Conservation (phyloP, 2,797 vertebrate genomes). For the Centropyge bicolor region DNA sequence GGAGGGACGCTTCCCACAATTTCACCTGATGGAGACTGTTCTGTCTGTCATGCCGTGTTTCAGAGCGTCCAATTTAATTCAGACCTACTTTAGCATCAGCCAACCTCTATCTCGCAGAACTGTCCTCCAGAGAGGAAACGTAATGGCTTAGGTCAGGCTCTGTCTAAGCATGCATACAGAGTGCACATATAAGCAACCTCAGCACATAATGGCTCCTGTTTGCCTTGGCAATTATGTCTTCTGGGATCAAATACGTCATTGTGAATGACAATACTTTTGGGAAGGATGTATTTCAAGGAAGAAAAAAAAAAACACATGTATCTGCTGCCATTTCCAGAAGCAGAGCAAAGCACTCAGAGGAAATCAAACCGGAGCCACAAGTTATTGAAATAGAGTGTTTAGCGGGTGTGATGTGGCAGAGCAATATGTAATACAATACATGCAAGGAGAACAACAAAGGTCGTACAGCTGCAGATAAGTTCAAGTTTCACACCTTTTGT, state of each 20-base stretch:
- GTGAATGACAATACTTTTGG: conserved; percentile 44
- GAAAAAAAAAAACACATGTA: conserved; percentile 7
- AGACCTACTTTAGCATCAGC: conserved; percentile 62
- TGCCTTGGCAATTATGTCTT: conserved; percentile 56
- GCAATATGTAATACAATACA: conserved; percentile 8
- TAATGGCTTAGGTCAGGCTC: conserved; percentile 69
- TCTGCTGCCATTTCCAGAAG: conserved; percentile 19
- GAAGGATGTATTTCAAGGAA: conserved; percentile 1
- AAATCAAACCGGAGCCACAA: conserved; percentile 43
- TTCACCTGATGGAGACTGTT: conserved; percentile 52
- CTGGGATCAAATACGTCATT: conserved; percentile 49
- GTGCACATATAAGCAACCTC: conserved; percentile 62
- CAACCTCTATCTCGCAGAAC: conserved; percentile 60
- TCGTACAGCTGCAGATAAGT: conserved; percentile 3
- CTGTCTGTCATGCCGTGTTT: conserved; percentile 60
- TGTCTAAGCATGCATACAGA: conserved; percentile 53
- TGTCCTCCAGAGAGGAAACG: conserved; percentile 67
- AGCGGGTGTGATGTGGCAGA: conserved; percentile 18
- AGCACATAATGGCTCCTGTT: conserved; percentile 65
- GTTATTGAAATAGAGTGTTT: conserved; percentile 40
- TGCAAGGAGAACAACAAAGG: conserved; percentile 8
- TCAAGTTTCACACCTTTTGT: not conserved
- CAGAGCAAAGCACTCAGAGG: conserved; percentile 35
- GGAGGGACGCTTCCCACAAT: conserved; percentile 54
- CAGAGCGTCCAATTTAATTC: conserved; percentile 69